Evolutionary conservation across 2,113 vertebrate genomes (phyloP).

Genomic region (Baryphthengus martii): DNA sequence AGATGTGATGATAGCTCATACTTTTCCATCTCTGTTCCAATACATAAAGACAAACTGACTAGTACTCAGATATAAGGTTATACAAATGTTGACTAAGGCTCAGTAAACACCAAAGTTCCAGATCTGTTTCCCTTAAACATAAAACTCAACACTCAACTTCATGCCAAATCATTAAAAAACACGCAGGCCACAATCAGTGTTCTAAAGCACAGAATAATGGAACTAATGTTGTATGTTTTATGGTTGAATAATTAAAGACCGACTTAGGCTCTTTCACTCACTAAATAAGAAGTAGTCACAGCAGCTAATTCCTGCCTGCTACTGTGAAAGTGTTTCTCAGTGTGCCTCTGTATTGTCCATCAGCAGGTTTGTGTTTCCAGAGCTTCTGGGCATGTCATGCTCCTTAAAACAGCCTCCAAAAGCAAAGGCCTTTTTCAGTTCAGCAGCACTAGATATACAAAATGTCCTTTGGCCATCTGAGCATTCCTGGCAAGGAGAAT

Average conservation of each 20-base stretch:
- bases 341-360: neutral
- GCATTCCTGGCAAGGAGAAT: neutral
- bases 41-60: neutral
- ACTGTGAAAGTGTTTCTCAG: neutral
- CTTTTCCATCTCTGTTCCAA: neutral
- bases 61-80: neutral
- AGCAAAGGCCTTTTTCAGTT: neutral
- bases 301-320: neutral
- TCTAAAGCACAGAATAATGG: neutral
- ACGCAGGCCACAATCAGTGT: neutral
- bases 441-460: rapidly evolving
- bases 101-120: neutral
- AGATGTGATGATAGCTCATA: rapidly evolving
- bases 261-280: neutral
- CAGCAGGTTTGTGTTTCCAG: neutral
- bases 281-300: neutral
- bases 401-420: neutral
- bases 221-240: neutral
- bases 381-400: neutral
- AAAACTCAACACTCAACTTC: neutral
- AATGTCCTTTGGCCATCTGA: neutral
- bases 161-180: neutral
- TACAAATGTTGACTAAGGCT: neutral
- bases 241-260: constrained; percentile 1
- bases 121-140: neutral